Base-by-base conservation (phyloP, 2,797 vertebrate species). In the Coregonus ussuriensis region DNA sequence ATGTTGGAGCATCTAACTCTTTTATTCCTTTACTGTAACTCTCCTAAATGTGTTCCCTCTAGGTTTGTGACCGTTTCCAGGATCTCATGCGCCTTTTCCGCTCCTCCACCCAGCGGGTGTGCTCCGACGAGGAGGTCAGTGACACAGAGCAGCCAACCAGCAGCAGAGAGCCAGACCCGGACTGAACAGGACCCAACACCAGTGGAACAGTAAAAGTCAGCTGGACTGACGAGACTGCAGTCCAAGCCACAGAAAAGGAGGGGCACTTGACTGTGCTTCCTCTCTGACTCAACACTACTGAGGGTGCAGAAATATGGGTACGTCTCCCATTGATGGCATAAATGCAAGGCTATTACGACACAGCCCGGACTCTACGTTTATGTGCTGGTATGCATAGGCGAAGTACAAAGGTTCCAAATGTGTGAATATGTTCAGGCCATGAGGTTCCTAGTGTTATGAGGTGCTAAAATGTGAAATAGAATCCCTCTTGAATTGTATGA, bases 41-140 rank as follows among this genome's bases (percentile, higher is more conserved):
- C 41, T 29, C 14, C 21, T 25, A n/a, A 7, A 3, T 1, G 3
- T 75, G 75, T 79, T 71, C 21, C 72, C 18, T 56, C 29, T 83
- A 99, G 97, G 97, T 98, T 0, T 92, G 92, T 5, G 92, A 92
- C 77, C 95, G 96, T 0, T 98, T 97, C 85, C 89, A 93, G 7
- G 94, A 98, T 16, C 94, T 99, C 59, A 93, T 98, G 91, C 90
- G 83, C 65, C 92, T 98, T 18, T 99, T 98, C 53, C 96, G 94
- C 76, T 95, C 93, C 0, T 92, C 95, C 33, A 91, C 93, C 62
- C 95, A 94, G 0, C 94, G 93, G 0, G 90, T 90, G 62, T 94
- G 92, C 84, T 93, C 91, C 0, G 93, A 92, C 0, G 93, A 94
- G 0, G 89, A 93, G 18, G 88, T 88, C 72, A 92, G 92, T 4